A percentile compares a stretch with the other conserved stretches of the same genome.
Evolutionary conservation across 2,888 invertebrate genomes (phyloP).

Genomic region (Heliconius hortense): DNA sequence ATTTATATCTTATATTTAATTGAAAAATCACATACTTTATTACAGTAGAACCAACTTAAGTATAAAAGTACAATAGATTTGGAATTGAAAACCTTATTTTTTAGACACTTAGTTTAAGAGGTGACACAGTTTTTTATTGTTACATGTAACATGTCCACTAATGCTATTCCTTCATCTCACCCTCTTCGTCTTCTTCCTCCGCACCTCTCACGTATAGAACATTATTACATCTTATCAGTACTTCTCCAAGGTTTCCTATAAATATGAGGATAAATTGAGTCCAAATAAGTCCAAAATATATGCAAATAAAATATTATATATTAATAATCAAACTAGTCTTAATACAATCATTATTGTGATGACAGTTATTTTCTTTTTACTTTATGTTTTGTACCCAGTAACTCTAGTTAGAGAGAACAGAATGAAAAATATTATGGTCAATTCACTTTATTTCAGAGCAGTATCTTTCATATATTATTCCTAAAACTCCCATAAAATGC

Average conservation of each 20-base stretch:
- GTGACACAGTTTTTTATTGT: neutral
- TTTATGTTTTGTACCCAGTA: too few relatives aligned
- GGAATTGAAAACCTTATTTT: slow-evolving; percentile 12
- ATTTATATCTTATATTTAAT: slow-evolving; percentile 39
- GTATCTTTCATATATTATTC: too few relatives aligned
- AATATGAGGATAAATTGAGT: slow-evolving; percentile 29
- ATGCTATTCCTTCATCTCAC: slow-evolving; percentile 93
- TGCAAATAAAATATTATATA: neutral
- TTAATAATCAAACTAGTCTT: too few relatives aligned
- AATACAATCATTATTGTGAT: too few relatives aligned
- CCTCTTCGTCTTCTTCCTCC: slow-evolving; percentile 98
- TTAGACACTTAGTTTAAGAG: slow-evolving; percentile 18
- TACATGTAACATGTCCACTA: slow-evolving; percentile 19
- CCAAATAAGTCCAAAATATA: neutral
- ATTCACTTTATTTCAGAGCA: too few relatives aligned
- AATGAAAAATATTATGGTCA: too few relatives aligned
- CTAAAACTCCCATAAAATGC: too few relatives aligned
- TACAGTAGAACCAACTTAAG: slow-evolving; percentile 19
- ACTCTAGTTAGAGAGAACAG: too few relatives aligned
- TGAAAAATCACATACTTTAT: slow-evolving; percentile 31
- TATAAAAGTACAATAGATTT: slow-evolving; percentile 7
- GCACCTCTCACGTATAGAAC: slow-evolving; percentile 96
- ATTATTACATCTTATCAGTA: slow-evolving; percentile 98
- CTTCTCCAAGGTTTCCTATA: slow-evolving; percentile 95
- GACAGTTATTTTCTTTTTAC: too few relatives aligned